Base-by-base conservation (phyloP, 1,140 invertebrate species). In the Potamilus streckersoni region DNA sequence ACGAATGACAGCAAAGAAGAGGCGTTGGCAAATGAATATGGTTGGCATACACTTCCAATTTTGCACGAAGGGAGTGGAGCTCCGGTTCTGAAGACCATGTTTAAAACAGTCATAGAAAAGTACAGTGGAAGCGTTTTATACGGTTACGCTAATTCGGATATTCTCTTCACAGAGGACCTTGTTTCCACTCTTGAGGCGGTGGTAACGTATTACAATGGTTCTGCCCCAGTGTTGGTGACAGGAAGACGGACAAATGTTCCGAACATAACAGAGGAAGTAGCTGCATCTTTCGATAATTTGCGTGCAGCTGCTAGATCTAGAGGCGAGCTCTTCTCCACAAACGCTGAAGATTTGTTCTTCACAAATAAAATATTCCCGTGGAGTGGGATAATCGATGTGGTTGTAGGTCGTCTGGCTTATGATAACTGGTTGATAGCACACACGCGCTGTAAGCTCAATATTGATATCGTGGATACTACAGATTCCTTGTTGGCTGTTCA, bases 341-440 rank as follows among this genome's bases (percentile, higher is more conserved):
- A 80, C 61, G 81, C 81, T 4, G 79, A 82, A 38, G 81, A 82
- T 61, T 80, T 65, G 57, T 82, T 82, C 66, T 70, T 82, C 23
- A 79, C 78, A 12, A 70, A 72, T 58, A n/a, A 59, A 23, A 68
- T 59, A 59, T 82, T 78, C 74, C 81, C 81, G 4, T 82, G 79
- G 81, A 56, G 71, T 58, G 55, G 64, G 11, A 76, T 82, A 62
- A 65, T 77, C 55, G 79, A 82, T 38, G 76, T 82, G 6, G 81
- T 82, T 13, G 73, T 82, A 13, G 81, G 81, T 20, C 65, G 79
- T 58, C 19, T 76, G 13, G 79, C 71, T 20, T 82, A 80, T 67
- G 81, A 80, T 67, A 82, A 82, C 74, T 82, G 74, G 73, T 60
- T 82, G 23, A 79, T 82, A 6, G 74, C 74, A 38, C 79, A 75